A percentile compares a stretch with the other conserved stretches of the same genome.
phyloP scores from a whole-genome alignment of 2,888 invertebrate species.

The Scrobipalpa atriplicella region DNA sequence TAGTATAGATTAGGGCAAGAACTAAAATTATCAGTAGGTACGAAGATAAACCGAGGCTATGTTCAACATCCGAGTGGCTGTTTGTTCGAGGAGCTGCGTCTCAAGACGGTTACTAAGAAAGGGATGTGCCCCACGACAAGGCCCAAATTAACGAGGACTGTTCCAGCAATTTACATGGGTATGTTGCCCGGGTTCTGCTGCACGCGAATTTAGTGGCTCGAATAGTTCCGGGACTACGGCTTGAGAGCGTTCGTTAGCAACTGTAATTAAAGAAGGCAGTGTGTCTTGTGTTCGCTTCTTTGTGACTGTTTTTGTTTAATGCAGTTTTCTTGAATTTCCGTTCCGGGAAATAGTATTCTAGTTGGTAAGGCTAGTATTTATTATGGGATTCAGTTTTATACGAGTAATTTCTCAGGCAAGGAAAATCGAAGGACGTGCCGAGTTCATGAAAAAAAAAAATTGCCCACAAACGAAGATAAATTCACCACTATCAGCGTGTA shows the following conservation, averaged over 20 bases:
- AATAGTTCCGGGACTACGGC: conserved; percentile 69
- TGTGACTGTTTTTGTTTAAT: conserved; percentile 20
- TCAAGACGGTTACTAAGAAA: conserved; percentile 64
- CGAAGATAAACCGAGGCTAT: conserved; percentile 62
- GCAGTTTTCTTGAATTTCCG: neutral
- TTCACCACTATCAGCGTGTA: conserved; percentile 22
- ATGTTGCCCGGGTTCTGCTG: conserved; percentile 67
- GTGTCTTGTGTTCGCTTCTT: conserved; percentile 15
- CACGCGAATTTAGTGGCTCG: conserved; percentile 70
- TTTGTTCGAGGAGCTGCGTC: conserved; percentile 49
- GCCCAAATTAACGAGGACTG: conserved; percentile 72
- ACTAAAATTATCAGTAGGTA: conserved; percentile 43
- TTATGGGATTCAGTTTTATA: no score
- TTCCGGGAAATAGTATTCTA: neutral
- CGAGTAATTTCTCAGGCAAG: no score
- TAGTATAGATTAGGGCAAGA: neutral
- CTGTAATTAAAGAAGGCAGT: conserved; percentile 69
- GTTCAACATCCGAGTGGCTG: conserved; percentile 51
- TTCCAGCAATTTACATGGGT: conserved; percentile 75
- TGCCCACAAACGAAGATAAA: conserved; percentile 15
- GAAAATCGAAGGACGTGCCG: no score
- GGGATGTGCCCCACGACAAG: conserved; percentile 76
- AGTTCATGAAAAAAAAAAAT: no score
- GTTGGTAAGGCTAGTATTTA: neutral
- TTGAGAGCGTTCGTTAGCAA: conserved; percentile 51